Percentiles rank a stretch among this genome's conserved stretches.
These are phyloP conservation scores for Lithophane socia DNA, from an alignment of 2,888 invertebrate species.

Conservation along the genomic window DNA sequence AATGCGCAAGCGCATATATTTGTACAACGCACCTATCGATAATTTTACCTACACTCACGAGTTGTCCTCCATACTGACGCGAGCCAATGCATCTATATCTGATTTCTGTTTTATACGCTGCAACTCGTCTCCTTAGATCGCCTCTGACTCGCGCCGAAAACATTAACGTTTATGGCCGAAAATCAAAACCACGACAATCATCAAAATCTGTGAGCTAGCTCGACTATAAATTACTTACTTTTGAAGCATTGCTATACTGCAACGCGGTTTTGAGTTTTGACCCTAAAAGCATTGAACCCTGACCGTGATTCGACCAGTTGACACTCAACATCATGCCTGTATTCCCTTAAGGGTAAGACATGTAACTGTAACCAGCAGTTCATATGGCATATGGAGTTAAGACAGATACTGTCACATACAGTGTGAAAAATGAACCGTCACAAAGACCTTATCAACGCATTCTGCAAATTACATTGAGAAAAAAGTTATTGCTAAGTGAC, in stretches of 20 bases:
- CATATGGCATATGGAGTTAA: constrained; percentile 1
- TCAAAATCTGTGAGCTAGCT: not conserved
- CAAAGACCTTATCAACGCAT: not conserved
- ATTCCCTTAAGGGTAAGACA: not conserved
- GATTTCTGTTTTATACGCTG: constrained; percentile 11
- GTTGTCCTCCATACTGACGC: not conserved
- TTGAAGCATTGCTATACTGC: not conserved
- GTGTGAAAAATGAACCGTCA: not conserved
- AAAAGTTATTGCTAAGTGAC: not conserved
- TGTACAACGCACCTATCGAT: not conserved
- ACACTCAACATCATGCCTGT: not conserved
- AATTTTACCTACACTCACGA: constrained; percentile 6
- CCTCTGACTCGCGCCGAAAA: not conserved
- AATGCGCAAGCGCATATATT: constrained; percentile 2
- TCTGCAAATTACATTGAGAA: not conserved
- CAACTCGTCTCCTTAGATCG: not conserved
- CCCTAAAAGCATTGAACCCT: not conserved
- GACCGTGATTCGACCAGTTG: not conserved
- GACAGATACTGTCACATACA: not conserved
- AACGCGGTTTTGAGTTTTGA: constrained; percentile 27
- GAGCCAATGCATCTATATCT: not conserved
- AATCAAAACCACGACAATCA: constrained; percentile 18
- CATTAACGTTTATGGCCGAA: not conserved
- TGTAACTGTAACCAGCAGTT: not conserved
- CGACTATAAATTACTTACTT: not conserved